Percentiles rank a stretch among this genome's conserved stretches.
Evolutionary conservation across 2,888 invertebrate species (phyloP).

Genomic region (Nemotelus pantherinus): DNA sequence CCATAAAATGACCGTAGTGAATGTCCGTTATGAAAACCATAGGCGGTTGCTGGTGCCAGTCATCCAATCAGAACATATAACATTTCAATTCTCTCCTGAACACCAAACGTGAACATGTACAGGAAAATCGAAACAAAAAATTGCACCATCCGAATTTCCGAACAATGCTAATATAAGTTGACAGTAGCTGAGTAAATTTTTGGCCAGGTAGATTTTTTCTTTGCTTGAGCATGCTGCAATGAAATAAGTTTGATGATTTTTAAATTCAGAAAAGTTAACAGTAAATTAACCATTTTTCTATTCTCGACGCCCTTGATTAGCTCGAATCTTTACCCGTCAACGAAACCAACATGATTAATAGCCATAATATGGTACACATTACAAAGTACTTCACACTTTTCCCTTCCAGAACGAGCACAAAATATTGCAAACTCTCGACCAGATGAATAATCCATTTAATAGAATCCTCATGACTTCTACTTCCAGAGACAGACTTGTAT

Average conservation of each 20-base stretch:
- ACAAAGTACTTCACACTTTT: constrained; percentile 46
- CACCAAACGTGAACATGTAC: constrained; percentile 21
- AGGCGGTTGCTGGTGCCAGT: constrained; percentile 14
- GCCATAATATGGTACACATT: not conserved
- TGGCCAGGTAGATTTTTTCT: too few relatives aligned
- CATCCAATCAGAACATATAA: constrained; percentile 38
- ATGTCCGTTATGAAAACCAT: constrained; percentile 49
- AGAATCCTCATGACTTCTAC: constrained; percentile 3
- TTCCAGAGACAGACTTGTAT: constrained; percentile 14
- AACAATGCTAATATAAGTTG: too few relatives aligned
- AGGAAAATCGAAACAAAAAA: too few relatives aligned
- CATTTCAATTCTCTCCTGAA: constrained; percentile 49
- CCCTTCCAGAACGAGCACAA: not conserved
- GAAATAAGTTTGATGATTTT: too few relatives aligned
- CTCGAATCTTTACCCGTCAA: too few relatives aligned
- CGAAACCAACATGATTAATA: too few relatives aligned
- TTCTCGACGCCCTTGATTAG: too few relatives aligned
- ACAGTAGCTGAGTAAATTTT: too few relatives aligned
- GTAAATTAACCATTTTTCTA: too few relatives aligned
- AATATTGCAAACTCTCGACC: constrained; percentile 46
- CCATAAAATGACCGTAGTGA: constrained; percentile 54
- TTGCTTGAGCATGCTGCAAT: too few relatives aligned
- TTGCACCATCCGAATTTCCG: too few relatives aligned
- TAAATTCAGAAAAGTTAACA: too few relatives aligned
- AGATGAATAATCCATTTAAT: constrained; percentile 45